Base-by-base conservation (phyloP, 2,797 vertebrate genomes). In the Acestrorhynchus altus region DNA sequence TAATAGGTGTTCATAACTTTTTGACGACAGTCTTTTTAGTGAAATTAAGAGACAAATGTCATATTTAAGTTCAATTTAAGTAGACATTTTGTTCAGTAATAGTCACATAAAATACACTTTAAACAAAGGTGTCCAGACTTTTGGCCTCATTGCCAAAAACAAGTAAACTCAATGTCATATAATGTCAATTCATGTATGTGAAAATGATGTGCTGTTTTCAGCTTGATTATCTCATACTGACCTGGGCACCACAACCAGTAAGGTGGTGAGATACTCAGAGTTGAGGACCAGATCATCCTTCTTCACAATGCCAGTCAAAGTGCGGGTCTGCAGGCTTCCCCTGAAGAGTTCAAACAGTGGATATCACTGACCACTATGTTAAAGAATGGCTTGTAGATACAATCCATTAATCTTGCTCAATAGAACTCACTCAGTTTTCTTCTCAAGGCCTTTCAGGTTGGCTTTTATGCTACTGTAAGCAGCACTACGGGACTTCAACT, bases 181-280 rank as follows among this genome's bases (percentile, higher is more conserved):
- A n/a, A n/a, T n/a, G n/a, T n/a, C n/a, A n/a, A n/a, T n/a, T n/a
- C n/a, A n/a, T n/a, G n/a, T n/a, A n/a, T n/a, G n/a, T n/a, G n/a
- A n/a, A n/a, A n/a, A n/a, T n/a, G n/a, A n/a, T 35, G 31, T 35
- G 2, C 31, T 35, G 31, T 2, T 35, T 35, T 35, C 46, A 47
- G 46, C 16, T 13, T 47, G 46, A 6, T 2, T 35, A 35, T 35
- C 31, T 35, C 20, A 74, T 63, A 85, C 88, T 59, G 18, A 93
- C 92, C 90, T 90, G 85, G 93, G 91, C 66, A 98, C 95, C 49
- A 98, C 93, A 1, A 98, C 96, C 39, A 99, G 88, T 1, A 99
- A 91, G 0, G 97, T 99, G 81, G 96, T 94, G 64, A 99, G 96
- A 85, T 99, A 98, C 84, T 98, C 96, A 0, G 97, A 99, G 76